phyloP scores from a whole-genome alignment of 2,888 invertebrate genomes.

The Ctena decussata region DNA sequence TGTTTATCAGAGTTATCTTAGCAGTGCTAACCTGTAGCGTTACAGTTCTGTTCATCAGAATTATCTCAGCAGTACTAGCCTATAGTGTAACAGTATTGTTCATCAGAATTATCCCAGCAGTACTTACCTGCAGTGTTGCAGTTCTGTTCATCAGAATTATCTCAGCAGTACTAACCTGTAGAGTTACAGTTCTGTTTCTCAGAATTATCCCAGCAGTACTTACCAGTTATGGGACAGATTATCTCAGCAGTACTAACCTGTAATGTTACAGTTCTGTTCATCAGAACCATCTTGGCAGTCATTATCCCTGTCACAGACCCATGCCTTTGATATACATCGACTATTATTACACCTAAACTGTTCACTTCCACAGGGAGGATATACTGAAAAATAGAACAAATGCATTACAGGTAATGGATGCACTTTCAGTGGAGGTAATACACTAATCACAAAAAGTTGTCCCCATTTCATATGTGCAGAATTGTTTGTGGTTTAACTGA shows the following conservation, averaged over 20 bases:
- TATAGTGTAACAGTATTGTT: conserved; percentile 56
- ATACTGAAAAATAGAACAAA: background rate
- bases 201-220: background rate
- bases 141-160: conserved; percentile 59
- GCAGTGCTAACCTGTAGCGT: background rate
- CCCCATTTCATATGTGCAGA: no score
- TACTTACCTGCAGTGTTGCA: conserved; percentile 42
- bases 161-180: conserved; percentile 86
- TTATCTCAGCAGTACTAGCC: background rate
- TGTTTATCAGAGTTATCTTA: conserved; percentile 49
- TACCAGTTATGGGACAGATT: conserved; percentile 45
- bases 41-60: background rate
- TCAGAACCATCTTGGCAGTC: conserved; percentile 82
- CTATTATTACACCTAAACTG: conserved; percentile 16
- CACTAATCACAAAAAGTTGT: no score
- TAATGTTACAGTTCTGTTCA: conserved; percentile 77
- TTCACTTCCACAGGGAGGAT: background rate
- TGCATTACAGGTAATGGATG: no score
- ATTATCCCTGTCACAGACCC: conserved; percentile 81
- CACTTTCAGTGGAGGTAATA: no score
- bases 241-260: conserved; percentile 87
- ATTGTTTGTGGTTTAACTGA: no score
- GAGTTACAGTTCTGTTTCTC: conserved; percentile 52
- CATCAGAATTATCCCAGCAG: conserved; percentile 5
- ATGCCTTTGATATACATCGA: conserved; percentile 59